phyloP scores from a whole-genome alignment of 2,888 invertebrate species.

The Malacosoma neustria region DNA sequence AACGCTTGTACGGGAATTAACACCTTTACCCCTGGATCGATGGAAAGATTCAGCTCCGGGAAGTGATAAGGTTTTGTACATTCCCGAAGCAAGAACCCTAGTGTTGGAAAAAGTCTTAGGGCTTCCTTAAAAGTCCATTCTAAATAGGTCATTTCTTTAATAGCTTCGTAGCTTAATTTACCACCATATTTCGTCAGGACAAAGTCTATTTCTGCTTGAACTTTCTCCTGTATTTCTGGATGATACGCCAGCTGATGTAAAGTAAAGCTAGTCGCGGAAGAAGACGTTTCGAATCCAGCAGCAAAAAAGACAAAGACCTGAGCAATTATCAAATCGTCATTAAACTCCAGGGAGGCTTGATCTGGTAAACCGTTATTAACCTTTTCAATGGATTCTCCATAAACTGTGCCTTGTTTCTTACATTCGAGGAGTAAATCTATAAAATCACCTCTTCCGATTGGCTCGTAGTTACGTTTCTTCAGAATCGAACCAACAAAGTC shows the following conservation, averaged over 20 bases:
- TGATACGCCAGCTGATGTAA: conserved; percentile 41
- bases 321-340: conserved; percentile 20
- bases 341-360: conserved; percentile 20
- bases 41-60: conserved; percentile 14
- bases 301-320: conserved; percentile 35
- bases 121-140: conserved; percentile 28
- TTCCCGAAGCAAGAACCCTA: conserved; percentile 21
- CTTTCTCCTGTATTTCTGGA: conserved; percentile 33
- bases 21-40: conserved; percentile 8
- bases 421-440: conserved; percentile 30
- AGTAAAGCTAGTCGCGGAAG: conserved; percentile 36
- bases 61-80: conserved; percentile 18
- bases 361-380: conserved; percentile 23
- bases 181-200: conserved; percentile 23
- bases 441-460: conserved; percentile 26
- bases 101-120: conserved; percentile 24
- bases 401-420: conserved; percentile 23
- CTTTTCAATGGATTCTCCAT: conserved; percentile 23
- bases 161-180: conserved; percentile 27
- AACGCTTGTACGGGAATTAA: not conserved
- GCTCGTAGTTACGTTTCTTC: not conserved
- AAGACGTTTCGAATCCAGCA: conserved; percentile 51
- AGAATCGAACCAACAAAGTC: not conserved
- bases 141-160: conserved; percentile 28
- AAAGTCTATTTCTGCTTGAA: conserved; percentile 33